These are phyloP conservation scores for Sinocyclocheilus rhinocerous DNA, from an alignment of 2,113 vertebrate genomes.

Conservation along the genomic window DNA sequence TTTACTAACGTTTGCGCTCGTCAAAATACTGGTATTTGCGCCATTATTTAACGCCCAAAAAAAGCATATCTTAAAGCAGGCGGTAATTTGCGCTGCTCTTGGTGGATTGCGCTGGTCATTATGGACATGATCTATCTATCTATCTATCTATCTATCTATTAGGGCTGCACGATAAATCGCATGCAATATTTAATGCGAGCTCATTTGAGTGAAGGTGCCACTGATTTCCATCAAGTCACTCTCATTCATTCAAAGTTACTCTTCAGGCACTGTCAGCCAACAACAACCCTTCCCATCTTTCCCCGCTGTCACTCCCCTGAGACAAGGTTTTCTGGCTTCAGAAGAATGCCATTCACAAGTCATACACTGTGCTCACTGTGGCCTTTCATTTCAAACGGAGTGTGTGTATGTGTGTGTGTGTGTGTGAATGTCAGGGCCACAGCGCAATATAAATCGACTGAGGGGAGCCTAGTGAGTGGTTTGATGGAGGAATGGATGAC, in stretches of 20 bases:
- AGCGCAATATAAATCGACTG: slow-evolving; percentile 50
- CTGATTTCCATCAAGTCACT: slow-evolving; percentile 5
- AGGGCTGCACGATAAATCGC: too few species aligned
- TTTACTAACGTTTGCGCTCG: too few species aligned
- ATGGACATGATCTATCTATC: too few species aligned
- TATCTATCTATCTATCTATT: too few species aligned
- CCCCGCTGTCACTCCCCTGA: not conserved
- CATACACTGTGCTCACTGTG: slow-evolving; percentile 10
- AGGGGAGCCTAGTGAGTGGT: slow-evolving; percentile 41
- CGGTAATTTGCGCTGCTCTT: too few species aligned
- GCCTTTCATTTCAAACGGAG: slow-evolving; percentile 30
- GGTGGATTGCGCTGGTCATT: too few species aligned
- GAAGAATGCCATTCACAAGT: slow-evolving; percentile 21
- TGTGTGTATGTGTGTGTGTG: slow-evolving; percentile 17
- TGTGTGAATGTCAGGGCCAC: slow-evolving; percentile 11
- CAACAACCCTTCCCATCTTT: slow-evolving; percentile 19
- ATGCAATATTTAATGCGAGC: too few species aligned
- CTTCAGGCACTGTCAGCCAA: not conserved
- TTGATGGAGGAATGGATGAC: slow-evolving; percentile 48
- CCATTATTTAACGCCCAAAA: too few species aligned
- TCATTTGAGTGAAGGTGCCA: slow-evolving; percentile 24
- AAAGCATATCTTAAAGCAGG: too few species aligned
- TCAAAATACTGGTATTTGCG: too few species aligned
- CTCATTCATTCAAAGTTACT: slow-evolving; percentile 20
- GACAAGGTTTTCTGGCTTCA: slow-evolving; percentile 13